Percentiles rank a stretch among this genome's conserved stretches.
These are phyloP conservation scores for Gryllus bimaculatus DNA, from an alignment of 1,140 invertebrate genomes.

Conservation along the genomic window DNA sequence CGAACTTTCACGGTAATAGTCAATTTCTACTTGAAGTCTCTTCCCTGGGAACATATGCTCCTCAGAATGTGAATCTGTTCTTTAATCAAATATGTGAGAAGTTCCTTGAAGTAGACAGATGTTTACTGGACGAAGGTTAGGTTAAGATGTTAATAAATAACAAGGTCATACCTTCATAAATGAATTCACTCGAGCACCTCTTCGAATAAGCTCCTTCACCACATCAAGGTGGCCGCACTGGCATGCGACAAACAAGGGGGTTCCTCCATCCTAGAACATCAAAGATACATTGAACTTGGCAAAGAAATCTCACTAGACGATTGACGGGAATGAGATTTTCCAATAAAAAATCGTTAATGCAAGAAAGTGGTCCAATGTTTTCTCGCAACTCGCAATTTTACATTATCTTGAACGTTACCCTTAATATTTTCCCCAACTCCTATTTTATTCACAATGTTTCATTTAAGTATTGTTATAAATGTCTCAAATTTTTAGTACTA, in stretches of 20 bases:
- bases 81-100: neutral
- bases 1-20: too few species aligned
- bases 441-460: too few species aligned
- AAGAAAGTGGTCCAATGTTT: too few species aligned
- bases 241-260: conserved; percentile 81
- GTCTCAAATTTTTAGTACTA: too few species aligned
- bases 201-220: conserved; percentile 65
- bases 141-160: neutral
- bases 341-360: neutral
- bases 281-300: neutral
- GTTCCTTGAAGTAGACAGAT: neutral
- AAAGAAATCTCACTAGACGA: neutral
- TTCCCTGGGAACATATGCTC: too few species aligned
- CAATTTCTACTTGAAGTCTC: too few species aligned
- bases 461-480: too few species aligned
- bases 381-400: too few species aligned
- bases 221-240: conserved; percentile 84
- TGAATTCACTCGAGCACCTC: conserved; percentile 71
- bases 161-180: conserved; percentile 65
- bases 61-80: too few species aligned
- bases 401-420: too few species aligned
- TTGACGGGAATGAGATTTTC: neutral
- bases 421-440: too few species aligned
- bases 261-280: conserved; percentile 72
- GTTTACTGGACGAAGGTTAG: neutral